phyloP scores from a whole-genome alignment of 2,888 invertebrate species.

The Eupithecia insigniata region DNA sequence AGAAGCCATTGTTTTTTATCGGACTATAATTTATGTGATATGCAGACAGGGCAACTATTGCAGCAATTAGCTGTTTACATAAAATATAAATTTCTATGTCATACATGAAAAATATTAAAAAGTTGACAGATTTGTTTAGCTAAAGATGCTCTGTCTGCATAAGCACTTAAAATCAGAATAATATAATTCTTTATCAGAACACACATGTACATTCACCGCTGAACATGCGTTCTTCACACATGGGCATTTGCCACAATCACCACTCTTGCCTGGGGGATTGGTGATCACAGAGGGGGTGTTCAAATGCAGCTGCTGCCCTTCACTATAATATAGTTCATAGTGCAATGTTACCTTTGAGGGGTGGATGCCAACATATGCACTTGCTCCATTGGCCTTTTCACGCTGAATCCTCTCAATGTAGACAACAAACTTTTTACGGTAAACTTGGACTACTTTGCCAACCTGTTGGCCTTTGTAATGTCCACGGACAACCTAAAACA shows the following conservation, averaged over 20 bases:
- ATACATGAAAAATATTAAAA: no score
- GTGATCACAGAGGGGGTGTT: background rate
- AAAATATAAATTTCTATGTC: no score
- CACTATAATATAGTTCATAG: background rate
- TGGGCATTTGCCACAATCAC: background rate
- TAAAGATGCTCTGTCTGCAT: no score
- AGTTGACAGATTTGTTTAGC: no score
- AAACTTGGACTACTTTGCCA: constrained; percentile 99
- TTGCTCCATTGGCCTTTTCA: constrained; percentile 99
- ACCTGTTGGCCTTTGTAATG: constrained; percentile 99
- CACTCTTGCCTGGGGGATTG: background rate
- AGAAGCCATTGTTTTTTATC: background rate
- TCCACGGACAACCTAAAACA: constrained; percentile 94
- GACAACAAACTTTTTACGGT: constrained; percentile 99
- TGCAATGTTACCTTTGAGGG: constrained; percentile 93
- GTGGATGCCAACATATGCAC: constrained; percentile 99
- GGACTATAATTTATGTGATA: no score
- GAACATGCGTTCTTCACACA: background rate
- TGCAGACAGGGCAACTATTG: no score
- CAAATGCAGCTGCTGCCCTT: background rate
- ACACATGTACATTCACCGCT: no score
- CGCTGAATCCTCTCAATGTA: constrained; percentile 99
- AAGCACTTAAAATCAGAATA: no score
- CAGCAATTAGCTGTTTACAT: no score
- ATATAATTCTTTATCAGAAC: background rate